Conservation (phyloP, 2,888 invertebrate species). For the Amblyjoppa proteus region DNA sequence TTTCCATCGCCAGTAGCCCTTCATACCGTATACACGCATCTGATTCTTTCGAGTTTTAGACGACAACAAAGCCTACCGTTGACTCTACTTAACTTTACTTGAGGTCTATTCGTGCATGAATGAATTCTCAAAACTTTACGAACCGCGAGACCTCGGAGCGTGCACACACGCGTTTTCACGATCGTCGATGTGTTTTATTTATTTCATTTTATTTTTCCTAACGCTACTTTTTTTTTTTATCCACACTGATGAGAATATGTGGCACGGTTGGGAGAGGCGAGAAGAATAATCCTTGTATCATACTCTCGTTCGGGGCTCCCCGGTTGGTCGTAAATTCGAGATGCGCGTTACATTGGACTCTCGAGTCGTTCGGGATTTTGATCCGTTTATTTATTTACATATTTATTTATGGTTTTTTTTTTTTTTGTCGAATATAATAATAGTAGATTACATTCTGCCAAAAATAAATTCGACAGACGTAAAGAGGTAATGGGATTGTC, state of each 20-base stretch:
- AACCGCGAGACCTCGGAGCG: not conserved
- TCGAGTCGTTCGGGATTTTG: not conserved
- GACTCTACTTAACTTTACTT: not conserved
- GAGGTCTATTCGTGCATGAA: conserved; percentile 27
- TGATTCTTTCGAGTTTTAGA: conserved; percentile 5
- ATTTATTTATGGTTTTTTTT: no score
- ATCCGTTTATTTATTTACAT: not conserved
- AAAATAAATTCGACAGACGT: not conserved
- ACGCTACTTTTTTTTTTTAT: not conserved
- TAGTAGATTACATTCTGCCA: not conserved
- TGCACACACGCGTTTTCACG: not conserved
- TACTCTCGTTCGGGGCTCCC: not conserved
- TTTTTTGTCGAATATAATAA: not conserved
- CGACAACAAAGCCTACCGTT: not conserved
- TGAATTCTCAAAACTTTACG: conserved; percentile 37
- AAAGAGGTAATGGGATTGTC: not conserved
- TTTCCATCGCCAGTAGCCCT: not conserved
- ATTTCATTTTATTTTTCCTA: not conserved
- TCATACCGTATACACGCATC: not conserved
- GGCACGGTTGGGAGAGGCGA: not conserved
- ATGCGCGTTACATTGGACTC: not conserved
- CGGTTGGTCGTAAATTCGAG: not conserved
- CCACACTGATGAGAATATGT: not conserved
- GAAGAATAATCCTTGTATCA: not conserved
- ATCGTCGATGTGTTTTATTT: not conserved